Evolutionary conservation across 2,888 invertebrate species (phyloP), one percentile per base, ranked within the genome.

Genomic region (Himalopsyche tibetana): DNA sequence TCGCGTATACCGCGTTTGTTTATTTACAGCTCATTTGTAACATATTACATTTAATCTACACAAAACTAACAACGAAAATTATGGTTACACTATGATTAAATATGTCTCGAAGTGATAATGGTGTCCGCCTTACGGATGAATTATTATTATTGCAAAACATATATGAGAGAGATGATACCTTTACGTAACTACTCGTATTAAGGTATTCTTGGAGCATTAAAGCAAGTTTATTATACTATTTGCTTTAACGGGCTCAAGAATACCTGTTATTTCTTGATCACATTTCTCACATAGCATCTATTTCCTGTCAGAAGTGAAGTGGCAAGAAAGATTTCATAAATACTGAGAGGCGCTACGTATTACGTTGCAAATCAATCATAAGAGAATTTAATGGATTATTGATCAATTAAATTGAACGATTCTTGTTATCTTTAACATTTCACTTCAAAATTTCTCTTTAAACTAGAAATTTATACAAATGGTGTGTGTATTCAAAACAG

Each of bases 251-350:
- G 63, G 19, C 19, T 63, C 8, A 15, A 51, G 51, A 51, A 51
- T 51, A 63, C 63, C 28, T 63, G 63, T n/a, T 28, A 63, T 63
- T 9, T 63, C 11, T 63, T 63, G 11, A 63, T 6, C 63, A 63
- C 63, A 63, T 19, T 63, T 51, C 51, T 51, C 5, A 51, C 63
- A 19, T 63, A 19, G 28, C 63, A 63, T 63, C 11, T 63, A 63
- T 63, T 63, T 63, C 63, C 63, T 63, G 63, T 63, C 63, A 63
- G 19, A 19, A 19, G 8, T 63, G 63, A 63, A 63, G 63, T 19
- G 15, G 63, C 15, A 19, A 19, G 28, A 63, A 63, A 19, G 3
- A 28, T 63, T 15, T 19, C 8, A 19, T 28, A 63, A 19, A 63
- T 19, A n/a, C 56, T 56, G 4, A 6, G 56, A 56, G 56, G 9